Base-by-base conservation (phyloP, 2,888 invertebrate species). In the Eulithis testata region DNA sequence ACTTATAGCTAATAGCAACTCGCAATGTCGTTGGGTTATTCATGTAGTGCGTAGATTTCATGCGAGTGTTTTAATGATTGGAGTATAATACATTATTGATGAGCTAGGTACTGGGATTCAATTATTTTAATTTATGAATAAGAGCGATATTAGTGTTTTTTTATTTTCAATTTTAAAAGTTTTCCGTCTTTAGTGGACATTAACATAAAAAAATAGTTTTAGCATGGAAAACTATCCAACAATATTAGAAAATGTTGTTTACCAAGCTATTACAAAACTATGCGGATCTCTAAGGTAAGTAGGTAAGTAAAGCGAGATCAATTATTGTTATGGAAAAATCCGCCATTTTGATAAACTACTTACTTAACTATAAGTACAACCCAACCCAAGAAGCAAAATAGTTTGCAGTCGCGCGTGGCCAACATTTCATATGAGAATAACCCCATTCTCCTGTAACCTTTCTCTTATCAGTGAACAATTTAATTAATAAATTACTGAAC, bases 391-490 rank as follows among this genome's bases (percentile, higher is more conserved):
- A 31, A 8, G n/a, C n/a, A 21, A 49, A 47, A 14, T 14, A 27
- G 9, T 2, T 21, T 45, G 7, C 31, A 47, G 27, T 14, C 45
- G 36, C 45, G 45, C n/a, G 45, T 3, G 31, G 5, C 6, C 31
- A 49, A 40, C 55, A 55, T 49, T 54, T 53, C 5, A 54, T 50
- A 44, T 49, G 47, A 57, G 76, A 79, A 81, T 79, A 63, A 63
- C 75, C 78, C 79, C 43, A 8, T 64, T 63, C 59, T 64, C 56
- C 40, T 44, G 60, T 58, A 62, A 53, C 52, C 66, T 54, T 66
- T 14, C 37, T 50, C 63, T 81, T 83, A 82, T 82, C 83, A 76
- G 74, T 71, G 67, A 72, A 72, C 62, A 73, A 76, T 76, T 71
- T 57, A 76, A 79, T 77, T 75, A 75, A 68, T 75, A 67, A 73